Evolutionary conservation across 1,140 invertebrate genomes (phyloP), one percentile per base, ranked within the genome.

Genomic region (Pogonomyrmex barbatus): DNA sequence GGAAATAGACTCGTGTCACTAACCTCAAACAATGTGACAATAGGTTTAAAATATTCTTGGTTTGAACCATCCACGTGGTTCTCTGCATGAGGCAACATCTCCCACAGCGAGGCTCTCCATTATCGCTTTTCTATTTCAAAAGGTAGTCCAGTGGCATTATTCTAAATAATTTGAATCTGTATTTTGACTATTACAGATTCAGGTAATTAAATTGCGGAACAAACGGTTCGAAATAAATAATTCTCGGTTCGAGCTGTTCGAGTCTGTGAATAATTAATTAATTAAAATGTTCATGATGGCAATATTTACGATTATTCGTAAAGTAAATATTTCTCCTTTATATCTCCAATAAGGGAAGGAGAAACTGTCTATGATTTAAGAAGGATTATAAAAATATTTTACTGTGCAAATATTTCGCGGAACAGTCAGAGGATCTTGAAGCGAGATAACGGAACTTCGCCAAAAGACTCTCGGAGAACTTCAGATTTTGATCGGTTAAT

Each of bases 41-140:
- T 83, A 47, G 14, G 9, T 47, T 60, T 9, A 36, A 83, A 60
- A 4, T 83, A 83, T 83, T 83, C 12, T 58, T 42, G 68, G 10
- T 10, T 63, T 24, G n/a, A 4, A 75, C n/a, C 79, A 60, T 68
- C 79, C 68, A 83, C 79, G 54, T 73, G 42, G 30, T 54, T 73
- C 79, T 83, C 79, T 14, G 79, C 54, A 73, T 4, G 67, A 17
- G 79, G 45, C 10, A 60, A 9, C 30, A 47, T 73, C 79, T 83
- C 79, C 67, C 54, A 83, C 30, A 45, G 45, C 8, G 79, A 1
- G 14, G 17, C 17, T 71, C 2, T 9, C 3, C 39, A 4, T 62
- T 30, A n/a, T 10, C 14, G n/a, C 33, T n/a, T 70, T 42, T 30
- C 14, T 58, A 75, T 77, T 63, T 3, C 24, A 14, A 50, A 65